Evolutionary conservation across 1,140 invertebrate genomes (phyloP), one percentile per base, ranked within the genome.

Genomic region (Acromyrmex heyeri): DNA sequence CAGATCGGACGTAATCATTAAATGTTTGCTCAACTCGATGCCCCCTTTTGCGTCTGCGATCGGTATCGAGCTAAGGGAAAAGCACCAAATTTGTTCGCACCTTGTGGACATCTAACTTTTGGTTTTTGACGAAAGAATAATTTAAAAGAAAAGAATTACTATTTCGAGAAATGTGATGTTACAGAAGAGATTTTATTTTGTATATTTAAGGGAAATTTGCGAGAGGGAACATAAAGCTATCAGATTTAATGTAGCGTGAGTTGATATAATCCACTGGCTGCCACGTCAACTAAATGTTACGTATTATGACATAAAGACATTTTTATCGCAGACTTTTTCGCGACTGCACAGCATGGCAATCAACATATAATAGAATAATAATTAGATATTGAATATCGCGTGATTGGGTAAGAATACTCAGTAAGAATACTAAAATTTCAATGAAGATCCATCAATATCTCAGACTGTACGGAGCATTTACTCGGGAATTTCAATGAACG

Each of bases 61-160:
- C 79, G 79, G 79, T 61, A 34, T 82, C 79, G 79, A 83, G 79
- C 79, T 61, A 83, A 83, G 55, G 79, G 69, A 83, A 83, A 34
- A 24, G 38, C 69, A 61, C 12, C 24, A 83, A 73, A 83, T 83
- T 83, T 18, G 38, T 73, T 27, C 79, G 67, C 55, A 48, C 7
- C 8, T 69, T 24, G 77, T 27, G 62, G 27, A 21, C 27, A 53
- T 34, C 27, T 38, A 38, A 67, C 14, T 21, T 21, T 21, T 21
- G 0, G 7, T 44, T 65, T 81, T 14, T 16, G 27, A 70, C 50
- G 50, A 14, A 61, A 12, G 30, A 81, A 48, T 14, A 59, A 30
- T 38, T 27, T 8, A 16, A 21, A 57, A 24, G 16, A 48, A 24
- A 6, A 6, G 4, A 70, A 59, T 82, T 48, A 38, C 38, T 50